phyloP scores from a whole-genome alignment of 2,888 invertebrate genomes.

The Cephus pulcher region DNA sequence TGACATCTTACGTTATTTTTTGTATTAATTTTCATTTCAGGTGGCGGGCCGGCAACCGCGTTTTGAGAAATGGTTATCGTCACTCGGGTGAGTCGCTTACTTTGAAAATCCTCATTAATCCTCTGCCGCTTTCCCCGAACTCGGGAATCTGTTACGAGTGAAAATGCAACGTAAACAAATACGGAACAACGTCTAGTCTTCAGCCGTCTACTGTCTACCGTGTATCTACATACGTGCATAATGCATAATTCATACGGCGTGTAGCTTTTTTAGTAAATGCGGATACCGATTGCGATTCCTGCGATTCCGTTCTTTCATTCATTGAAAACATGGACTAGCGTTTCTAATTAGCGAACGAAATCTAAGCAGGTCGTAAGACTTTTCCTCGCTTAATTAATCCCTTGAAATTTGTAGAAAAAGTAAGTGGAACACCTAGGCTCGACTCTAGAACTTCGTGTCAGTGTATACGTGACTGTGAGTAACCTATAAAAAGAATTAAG shows the following conservation, averaged over 20 bases:
- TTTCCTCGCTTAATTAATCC: not conserved
- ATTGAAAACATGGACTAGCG: not conserved
- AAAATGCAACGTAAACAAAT: conserved; percentile 36
- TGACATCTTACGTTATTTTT: not conserved
- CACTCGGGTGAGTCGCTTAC: conserved; percentile 75
- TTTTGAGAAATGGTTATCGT: conserved; percentile 78
- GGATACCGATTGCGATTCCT: not conserved
- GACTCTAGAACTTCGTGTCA: not conserved
- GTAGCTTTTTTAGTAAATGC: not conserved
- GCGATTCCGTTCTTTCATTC: not conserved
- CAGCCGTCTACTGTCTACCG: not conserved
- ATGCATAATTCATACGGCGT: not conserved
- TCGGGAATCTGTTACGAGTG: conserved; percentile 62
- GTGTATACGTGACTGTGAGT: not conserved
- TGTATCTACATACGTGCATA: not conserved
- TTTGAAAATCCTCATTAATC: conserved; percentile 6
- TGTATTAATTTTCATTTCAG: conserved; percentile 41
- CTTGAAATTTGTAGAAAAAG: not conserved
- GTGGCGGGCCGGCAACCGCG: conserved; percentile 61
- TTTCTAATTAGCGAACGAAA: not conserved
- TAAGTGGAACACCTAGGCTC: not conserved
- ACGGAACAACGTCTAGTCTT: not conserved
- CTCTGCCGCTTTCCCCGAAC: conserved; percentile 43
- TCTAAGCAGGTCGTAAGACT: not conserved
- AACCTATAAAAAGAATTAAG: not conserved